Base-by-base conservation (phyloP, 2,797 vertebrate genomes). In the Caiman crocodilus region DNA sequence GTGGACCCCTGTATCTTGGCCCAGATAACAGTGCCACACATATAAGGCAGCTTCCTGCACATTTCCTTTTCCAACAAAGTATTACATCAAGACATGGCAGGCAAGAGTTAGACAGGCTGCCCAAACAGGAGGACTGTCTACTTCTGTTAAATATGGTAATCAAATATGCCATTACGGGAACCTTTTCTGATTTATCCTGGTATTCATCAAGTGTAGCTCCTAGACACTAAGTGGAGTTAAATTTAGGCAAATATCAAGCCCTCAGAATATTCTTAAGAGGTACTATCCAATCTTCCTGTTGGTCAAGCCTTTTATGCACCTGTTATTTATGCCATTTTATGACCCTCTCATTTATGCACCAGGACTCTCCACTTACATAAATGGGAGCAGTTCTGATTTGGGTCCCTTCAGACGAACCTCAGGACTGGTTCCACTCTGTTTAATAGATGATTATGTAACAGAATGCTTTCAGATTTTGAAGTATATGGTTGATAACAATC, bases 201-300 rank as follows among this genome's bases (percentile, higher is more conserved):
- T 65, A 26, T 65, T 28, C 16, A 28, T 65, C 63, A 65, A 8
- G 15, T n/a, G 15, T n/a, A 18, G 63, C 28, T 65, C 16, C 63
- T 3, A 71, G 1, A 1, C 2, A 35, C 18, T 6, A 3, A 3
- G 6, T 3, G 23, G 15, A 23, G 13, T 35, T 4, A 2, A 56
- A 35, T 63, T 74, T 50, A 86, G 2, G 1, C 7, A 71, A 57
- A 12, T 14, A 28, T 3, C 0, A 76, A 42, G 63, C 23, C 4
- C 76, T 57, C 8, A 35, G 30, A 3, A 15, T 1, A 21, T 21
- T 8, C 15, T 50, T 10, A 50, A 50, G 63, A 88, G 60, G 64
- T 11, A 56, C 23, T 30, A 13, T 35, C 6, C 28, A 1, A 6
- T n/a, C 81, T 28, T 21, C 4, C 59, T n/a, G 12, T 10, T 65